phyloP scores from a whole-genome alignment of 2,797 vertebrate genomes.

The Octomys mimax region DNA sequence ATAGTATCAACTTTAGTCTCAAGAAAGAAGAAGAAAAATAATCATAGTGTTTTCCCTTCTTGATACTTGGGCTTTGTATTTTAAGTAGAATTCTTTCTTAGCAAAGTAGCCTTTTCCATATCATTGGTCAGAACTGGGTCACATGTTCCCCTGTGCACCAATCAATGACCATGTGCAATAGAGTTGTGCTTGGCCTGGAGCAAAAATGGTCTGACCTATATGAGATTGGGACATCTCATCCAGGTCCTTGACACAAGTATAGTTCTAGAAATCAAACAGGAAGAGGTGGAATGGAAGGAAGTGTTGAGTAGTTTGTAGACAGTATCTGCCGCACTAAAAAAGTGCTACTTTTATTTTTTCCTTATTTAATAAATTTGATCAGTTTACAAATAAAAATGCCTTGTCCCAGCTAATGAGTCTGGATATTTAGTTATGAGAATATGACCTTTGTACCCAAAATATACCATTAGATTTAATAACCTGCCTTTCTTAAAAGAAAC shows the following conservation, averaged over 20 bases:
- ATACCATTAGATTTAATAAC: neutral
- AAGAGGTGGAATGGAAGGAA: neutral
- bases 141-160: neutral
- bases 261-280: neutral
- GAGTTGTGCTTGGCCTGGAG: neutral
- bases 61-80: neutral
- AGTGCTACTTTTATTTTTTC: neutral
- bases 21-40: neutral
- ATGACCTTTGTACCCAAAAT: neutral
- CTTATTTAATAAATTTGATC: slow-evolving; percentile 1
- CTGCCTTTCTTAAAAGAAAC: neutral
- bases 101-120: neutral
- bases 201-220: neutral
- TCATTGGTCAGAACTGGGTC: neutral
- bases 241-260: neutral
- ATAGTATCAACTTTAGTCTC: slow-evolving; percentile 17
- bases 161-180: neutral
- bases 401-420: neutral
- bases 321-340: neutral
- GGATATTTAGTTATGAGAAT: slow-evolving; percentile 28
- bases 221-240: neutral
- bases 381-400: slow-evolving; percentile 15
- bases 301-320: neutral
- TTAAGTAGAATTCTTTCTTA: slow-evolving; percentile 20
- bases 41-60: neutral